phyloP scores from a whole-genome alignment of 2,888 invertebrate species.

The Protophormia terraenovae region DNA sequence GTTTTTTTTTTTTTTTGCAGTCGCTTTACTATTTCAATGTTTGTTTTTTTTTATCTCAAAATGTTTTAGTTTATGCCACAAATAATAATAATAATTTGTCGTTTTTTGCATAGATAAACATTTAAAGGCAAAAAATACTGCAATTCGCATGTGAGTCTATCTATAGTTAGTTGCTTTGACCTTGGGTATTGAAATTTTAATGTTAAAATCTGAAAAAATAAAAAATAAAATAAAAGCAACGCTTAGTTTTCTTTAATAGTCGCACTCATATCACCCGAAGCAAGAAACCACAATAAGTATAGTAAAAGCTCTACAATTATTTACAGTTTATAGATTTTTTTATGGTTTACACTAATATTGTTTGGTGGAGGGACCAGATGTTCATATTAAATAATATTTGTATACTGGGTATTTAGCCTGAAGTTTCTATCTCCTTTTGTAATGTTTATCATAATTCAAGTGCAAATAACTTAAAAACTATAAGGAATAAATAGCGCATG shows the following conservation, averaged over 20 bases:
- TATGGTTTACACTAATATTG: not conserved
- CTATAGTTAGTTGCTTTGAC: conserved; percentile 18
- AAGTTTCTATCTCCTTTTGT: not conserved
- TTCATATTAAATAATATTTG: not conserved
- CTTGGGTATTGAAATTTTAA: conserved; percentile 38
- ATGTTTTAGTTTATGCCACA: conserved; percentile 15
- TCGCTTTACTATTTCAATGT: conserved; percentile 23
- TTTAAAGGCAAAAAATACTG: not conserved
- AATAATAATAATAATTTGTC: conserved; percentile 42
- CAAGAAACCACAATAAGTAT: not conserved
- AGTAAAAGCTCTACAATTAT: conserved; percentile 36
- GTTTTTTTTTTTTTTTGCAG: conserved; percentile 1
- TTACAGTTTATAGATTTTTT: conserved; percentile 42
- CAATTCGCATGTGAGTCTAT: conserved; percentile 1
- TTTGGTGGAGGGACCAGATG: conserved; percentile 8
- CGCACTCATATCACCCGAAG: not conserved
- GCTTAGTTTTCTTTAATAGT: conserved; percentile 23
- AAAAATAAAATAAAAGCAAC: conserved; percentile 15
- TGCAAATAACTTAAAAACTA: too few species aligned
- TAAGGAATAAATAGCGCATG: too few species aligned
- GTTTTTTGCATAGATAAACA: conserved; percentile 27
- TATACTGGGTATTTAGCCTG: not conserved
- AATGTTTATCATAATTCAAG: too few species aligned
- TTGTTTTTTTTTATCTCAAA: conserved; percentile 30
- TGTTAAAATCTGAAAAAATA: not conserved